Evolutionary conservation across 2,888 invertebrate species (phyloP), one percentile per base, ranked within the genome.

Genomic region (Pollenia amentaria): DNA sequence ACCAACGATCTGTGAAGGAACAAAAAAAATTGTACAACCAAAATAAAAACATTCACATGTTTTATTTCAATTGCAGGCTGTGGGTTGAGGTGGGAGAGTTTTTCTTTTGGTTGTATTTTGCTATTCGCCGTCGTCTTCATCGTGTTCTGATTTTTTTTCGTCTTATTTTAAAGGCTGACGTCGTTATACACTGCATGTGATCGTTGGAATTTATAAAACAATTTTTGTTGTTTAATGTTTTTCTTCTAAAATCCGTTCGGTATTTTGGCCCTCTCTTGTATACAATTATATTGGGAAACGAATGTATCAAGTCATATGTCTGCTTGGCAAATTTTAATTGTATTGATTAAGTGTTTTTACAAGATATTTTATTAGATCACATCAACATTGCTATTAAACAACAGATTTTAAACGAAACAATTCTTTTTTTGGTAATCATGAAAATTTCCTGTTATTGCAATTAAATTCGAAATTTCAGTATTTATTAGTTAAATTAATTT

Each of bases 101-200:
- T 1, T 60, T 44, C 60, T 51, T 29, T 29, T 1, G 29, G 29
- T 42, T 44, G 18, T 64, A 53, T 44, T 44, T 78, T 44, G 11
- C 42, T 38, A 38, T 48, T 73, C 73, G 9, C 12, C n/a, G 29
- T 60, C 10, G 29, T 40, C 16, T 60, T 42, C 18, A 21, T 60
- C 18, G 55, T 44, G 38, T 60, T 18, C 40, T 18, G 40, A 8
- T 21, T 64, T 57, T 44, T 75, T 40, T 60, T 16, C 12, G 42
- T 65, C 60, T 69, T 65, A 76, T 82, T 78, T 83, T 60, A 44
- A 80, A 77, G 55, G 44, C 72, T 87, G 84, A 87, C 87, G 84
- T 87, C 67, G 62, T 29, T 29, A 6, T 77, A 64, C 84, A 73
- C 77, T 77, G 87, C 84, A 84, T 87, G 87, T 87, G 87, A 87